Base-by-base conservation (phyloP, 2,888 invertebrate genomes). In the Neria commutata region DNA sequence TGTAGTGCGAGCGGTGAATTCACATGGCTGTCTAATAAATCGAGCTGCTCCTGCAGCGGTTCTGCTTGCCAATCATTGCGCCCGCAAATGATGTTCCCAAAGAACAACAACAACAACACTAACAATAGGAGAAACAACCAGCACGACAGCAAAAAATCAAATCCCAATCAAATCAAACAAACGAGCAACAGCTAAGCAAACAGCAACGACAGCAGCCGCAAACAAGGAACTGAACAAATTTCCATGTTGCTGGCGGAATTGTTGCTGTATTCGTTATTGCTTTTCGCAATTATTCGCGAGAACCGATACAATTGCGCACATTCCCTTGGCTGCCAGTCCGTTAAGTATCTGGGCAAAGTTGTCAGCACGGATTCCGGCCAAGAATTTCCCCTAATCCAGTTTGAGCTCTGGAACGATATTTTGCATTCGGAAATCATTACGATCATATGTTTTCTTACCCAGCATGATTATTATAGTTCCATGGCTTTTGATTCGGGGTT, bases 231-330 rank as follows among this genome's bases (percentile, higher is more conserved):
- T 67, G 73, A 74, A 74, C 76, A 74, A 74, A 74, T 74, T 76
- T 74, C 76, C 76, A 76, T 76, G 74, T 71, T 69, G 75, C 71
- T 74, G n/a, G 74, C 70, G 66, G 74, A 73, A 76, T 76, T 73
- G 65, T 58, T 67, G 67, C 65, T 64, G 2, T 19, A 14, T 5
- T n/a, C 21, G 23, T 14, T 33, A 23, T 33, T 60, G 53, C 23
- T 54, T 23, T 42, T 49, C 53, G 57, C 50, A 50, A 34, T 49
- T 49, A 49, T 49, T 29, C 49, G 11, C 17, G 17, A 19, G n/a
- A n/a, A n/a, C 29, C 3, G 16, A 29, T 10, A 26, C 10, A 10
- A 3, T 19, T 19, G 4, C 16, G 17, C 19, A 21, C 17, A 45
- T 25, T 29, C 17, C 17, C 29, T 29, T 29, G 29, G 29, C 29